phyloP scores from a whole-genome alignment of 2,113 vertebrate species.

The Litocranius walleri region DNA sequence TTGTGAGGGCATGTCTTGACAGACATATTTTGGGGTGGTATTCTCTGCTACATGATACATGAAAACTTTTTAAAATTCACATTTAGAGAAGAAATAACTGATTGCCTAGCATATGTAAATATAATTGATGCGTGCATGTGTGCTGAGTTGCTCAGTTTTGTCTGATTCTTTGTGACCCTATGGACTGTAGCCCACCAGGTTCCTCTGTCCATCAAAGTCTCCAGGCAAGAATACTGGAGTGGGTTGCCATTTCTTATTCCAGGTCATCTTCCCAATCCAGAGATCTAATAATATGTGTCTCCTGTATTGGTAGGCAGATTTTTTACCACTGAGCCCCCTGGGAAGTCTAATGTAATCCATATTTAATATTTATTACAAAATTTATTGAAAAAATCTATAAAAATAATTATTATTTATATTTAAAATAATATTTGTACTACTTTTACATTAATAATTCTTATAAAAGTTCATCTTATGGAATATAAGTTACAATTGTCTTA shows the following conservation, averaged over 20 bases:
- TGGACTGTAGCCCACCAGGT: not conserved
- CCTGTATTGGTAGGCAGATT: not conserved
- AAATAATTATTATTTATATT: not conserved
- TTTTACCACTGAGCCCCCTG: not conserved
- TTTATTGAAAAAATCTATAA: not conserved
- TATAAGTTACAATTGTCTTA: not conserved
- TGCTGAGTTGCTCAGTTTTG: not conserved
- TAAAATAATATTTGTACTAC: not conserved
- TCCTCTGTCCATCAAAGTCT: not conserved
- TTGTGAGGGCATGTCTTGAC: not conserved
- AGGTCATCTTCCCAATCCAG: not conserved
- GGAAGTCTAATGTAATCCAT: not conserved
- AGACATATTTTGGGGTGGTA: not conserved
- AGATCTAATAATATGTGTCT: not conserved
- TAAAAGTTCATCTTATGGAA: not conserved
- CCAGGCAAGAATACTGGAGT: not conserved
- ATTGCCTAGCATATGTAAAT: not conserved
- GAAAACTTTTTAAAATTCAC: not conserved
- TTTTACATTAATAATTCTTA: not conserved
- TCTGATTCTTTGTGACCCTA: not conserved
- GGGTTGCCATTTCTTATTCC: not conserved
- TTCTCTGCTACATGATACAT: not conserved
- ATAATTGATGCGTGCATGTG: rapidly evolving
- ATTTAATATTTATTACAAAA: not conserved
- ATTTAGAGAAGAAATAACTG: not conserved